A percentile compares a stretch with the other conserved stretches of the same genome.
Evolutionary conservation across 2,888 invertebrate species (phyloP).

Genomic region (Tillus elongatus): DNA sequence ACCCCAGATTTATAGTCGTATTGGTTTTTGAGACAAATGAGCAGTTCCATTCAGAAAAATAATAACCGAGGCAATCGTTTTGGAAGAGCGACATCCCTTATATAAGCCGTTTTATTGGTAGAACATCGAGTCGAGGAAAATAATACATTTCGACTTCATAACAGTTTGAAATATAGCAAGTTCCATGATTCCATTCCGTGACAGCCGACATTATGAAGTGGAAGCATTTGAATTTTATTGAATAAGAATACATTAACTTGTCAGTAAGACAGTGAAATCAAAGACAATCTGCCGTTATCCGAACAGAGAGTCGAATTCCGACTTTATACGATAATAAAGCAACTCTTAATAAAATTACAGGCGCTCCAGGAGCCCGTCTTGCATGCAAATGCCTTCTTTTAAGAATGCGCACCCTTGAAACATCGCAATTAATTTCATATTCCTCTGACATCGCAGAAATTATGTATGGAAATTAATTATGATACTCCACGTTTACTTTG

Average conservation of each 20-base stretch:
- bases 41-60: no score
- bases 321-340: slow-evolving; percentile 28
- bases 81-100: no score
- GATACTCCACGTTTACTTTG: slow-evolving; percentile 23
- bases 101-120: no score
- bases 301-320: slow-evolving; percentile 23
- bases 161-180: no score
- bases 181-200: no score
- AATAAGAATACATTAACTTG: slow-evolving; percentile 13
- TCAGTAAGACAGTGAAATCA: slow-evolving; percentile 17
- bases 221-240: slow-evolving; percentile 8
- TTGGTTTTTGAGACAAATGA: no score
- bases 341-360: slow-evolving; percentile 33
- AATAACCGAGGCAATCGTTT: no score
- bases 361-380: slow-evolving; percentile 29
- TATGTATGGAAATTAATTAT: slow-evolving; percentile 31
- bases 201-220: no score
- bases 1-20: no score
- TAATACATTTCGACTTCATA: no score
- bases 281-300: slow-evolving; percentile 21
- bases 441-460: slow-evolving; percentile 29
- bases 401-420: slow-evolving; percentile 27
- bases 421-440: slow-evolving; percentile 31
- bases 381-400: slow-evolving; percentile 33
- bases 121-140: no score